These are phyloP conservation scores for Parauchenoglanis ngamensis DNA, from an alignment of 2,797 vertebrate genomes.

Conservation along the genomic window DNA sequence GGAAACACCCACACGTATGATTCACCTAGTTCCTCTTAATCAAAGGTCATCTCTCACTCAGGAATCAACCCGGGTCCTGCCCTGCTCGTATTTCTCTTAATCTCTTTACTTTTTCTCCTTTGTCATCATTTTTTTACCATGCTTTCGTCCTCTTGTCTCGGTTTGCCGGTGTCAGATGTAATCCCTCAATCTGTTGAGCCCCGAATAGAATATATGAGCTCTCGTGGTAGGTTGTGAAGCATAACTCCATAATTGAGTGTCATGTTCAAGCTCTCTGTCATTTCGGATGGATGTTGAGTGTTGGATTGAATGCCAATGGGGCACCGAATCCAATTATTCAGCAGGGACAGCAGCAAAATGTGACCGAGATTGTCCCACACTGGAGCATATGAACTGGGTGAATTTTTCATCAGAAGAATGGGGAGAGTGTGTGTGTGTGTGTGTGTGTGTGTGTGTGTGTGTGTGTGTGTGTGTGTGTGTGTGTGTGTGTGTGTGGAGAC, in stretches of 20 bases:
- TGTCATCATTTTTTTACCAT: background rate
- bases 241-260: constrained; percentile 40
- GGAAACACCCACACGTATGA: constrained; percentile 20
- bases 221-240: constrained; percentile 37
- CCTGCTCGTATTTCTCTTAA: constrained; percentile 16
- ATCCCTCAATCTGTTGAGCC: constrained; percentile 20
- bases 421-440: background rate
- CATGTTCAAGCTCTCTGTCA: constrained; percentile 23
- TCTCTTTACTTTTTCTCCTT: background rate
- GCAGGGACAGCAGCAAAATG: background rate
- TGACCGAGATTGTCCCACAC: constrained; percentile 11
- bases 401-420: background rate
- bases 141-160: background rate
- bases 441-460: background rate
- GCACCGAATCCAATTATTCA: constrained; percentile 20
- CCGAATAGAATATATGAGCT: constrained; percentile 19
- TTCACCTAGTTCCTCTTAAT: constrained; percentile 32
- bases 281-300: constrained; percentile 32
- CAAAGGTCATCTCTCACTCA: constrained; percentile 39
- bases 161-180: constrained; percentile 9
- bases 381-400: background rate
- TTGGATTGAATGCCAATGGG: constrained; percentile 27
- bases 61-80: constrained; percentile 8
- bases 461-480: background rate
- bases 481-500: constrained; percentile 9